These are phyloP conservation scores for Nasonia longicornis DNA, from an alignment of 1,140 invertebrate genomes.

Conservation along the genomic window DNA sequence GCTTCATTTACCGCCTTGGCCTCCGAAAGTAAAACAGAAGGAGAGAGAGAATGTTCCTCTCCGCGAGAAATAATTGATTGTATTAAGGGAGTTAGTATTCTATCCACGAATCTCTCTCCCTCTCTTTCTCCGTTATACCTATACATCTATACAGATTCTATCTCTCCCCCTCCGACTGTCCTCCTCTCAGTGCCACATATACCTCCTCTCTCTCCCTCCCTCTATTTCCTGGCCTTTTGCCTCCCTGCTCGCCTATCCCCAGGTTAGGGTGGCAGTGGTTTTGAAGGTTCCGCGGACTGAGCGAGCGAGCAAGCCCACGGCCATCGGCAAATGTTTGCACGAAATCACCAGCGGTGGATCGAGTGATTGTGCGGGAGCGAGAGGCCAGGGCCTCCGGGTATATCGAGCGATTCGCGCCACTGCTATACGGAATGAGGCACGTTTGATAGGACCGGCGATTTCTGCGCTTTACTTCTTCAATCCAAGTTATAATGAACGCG, in stretches of 20 bases:
- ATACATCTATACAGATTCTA: conserved; percentile 44
- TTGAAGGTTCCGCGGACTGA: conserved; percentile 30
- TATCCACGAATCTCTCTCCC: conserved; percentile 57
- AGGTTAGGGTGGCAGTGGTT: background rate
- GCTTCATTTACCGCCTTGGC: background rate
- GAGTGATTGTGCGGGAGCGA: conserved; percentile 44
- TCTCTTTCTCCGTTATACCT: conserved; percentile 26
- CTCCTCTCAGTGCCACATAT: conserved; percentile 20
- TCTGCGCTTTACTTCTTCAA: background rate
- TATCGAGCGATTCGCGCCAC: background rate
- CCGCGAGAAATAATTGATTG: conserved; percentile 66
- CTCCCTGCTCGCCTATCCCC: background rate
- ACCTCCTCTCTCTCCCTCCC: conserved; percentile 12
- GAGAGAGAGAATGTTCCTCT: conserved; percentile 54
- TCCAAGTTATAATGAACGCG: background rate
- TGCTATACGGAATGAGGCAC: background rate
- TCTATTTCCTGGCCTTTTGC: background rate
- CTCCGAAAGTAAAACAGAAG: conserved; percentile 61
- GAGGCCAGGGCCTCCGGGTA: background rate
- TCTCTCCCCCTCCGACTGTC: conserved; percentile 31
- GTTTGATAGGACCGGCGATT: background rate
- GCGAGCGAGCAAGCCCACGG: conserved; percentile 43
- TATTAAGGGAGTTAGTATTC: conserved; percentile 68
- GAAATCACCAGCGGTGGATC: conserved; percentile 50
- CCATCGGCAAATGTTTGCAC: conserved; percentile 57